Base-by-base conservation (phyloP, 2,113 vertebrate genomes). In the Carlito syrichta region DNA sequence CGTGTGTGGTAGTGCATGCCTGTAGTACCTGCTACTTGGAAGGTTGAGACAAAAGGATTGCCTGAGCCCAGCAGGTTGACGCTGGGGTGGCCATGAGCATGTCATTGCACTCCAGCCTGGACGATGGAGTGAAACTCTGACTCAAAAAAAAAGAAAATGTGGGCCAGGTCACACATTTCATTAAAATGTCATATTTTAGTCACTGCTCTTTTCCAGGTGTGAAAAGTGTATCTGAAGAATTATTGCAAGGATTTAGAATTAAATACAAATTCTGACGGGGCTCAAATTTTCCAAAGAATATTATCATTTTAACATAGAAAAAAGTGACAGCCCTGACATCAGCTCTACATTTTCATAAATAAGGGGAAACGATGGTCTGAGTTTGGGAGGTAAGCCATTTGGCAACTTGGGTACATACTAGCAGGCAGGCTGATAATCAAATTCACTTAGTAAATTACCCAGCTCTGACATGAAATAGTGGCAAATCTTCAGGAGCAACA, bases 201-300 rank as follows among this genome's bases (percentile, higher is more conserved):
- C 48, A 68, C 14, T 22, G 60, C 14, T 50, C 30, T 73, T 56
- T 63, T 63, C 20, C 43, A 83, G 56, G 76, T 48, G 66, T 71
- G 81, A 90, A 92, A 79, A 52, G 45, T 56, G 16, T 79, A 50
- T 11, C 52, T 86, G 52, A 81, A 86, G 82, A 89, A 77, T 76
- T 85, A 84, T 62, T 38, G 60, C 20, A 69, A 86, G 50, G n/a
- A 89, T 85, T 87, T 73, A 77, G 85, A 82, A 54, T 73, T 43
- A 94, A 92, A 92, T 30, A 60, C 30, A 71, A 94, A 82, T n/a
- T 92, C 35, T 35, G 30, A 73, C 6, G 17, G 32, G 17, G 45
- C 56, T 96, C 81, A 69, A 43, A 62, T 94, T 95, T 84, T 45
- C 54, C 45, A 56, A 89, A 97, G 52, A 45, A 69, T 84, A 89